Evolutionary conservation across 37 sponge, comb jelly and placozoan species (phyloP), one percentile per base, ranked within the genome.

Genomic region (Chondrilla cf. caribensis): DNA sequence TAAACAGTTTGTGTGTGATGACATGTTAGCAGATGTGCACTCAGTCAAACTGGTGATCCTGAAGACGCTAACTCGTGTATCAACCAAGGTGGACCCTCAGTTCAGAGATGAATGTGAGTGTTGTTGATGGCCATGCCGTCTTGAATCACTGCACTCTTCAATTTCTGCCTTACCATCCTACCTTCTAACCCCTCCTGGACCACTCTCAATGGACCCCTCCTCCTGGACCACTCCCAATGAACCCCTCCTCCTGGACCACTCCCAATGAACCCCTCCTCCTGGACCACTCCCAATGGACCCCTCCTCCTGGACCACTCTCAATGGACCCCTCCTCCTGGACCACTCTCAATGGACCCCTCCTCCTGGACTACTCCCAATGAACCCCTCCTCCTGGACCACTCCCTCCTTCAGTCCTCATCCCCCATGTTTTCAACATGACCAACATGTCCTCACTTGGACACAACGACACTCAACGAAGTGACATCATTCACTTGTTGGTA

Each of bases 81-180:
- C 88, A 38, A 94, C 93, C 38, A 80, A 87, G 33, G 90, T 86
- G 11, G 96, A 95, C 77, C 93, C 96, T 11, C 89, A 84, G 44
- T 92, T 95, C 67, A 71, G 96, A 58, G 96, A 95, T 41, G 90
- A 89, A 43, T 95, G 96, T 95, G 82, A 79, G 93, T 60, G 43
- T 2, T 14, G 3, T 8, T 36, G 8, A 2, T 38, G n/a, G n/a
- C n/a, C 9, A 59, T 9, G 14, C 24, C 37, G 6, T 3, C 11
- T 80, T 59, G 32, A 14, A 15, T 22, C 3, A 4, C 22, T 18
- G 28, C 31, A 9, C 78, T 35, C 60, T 58, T 58, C 38, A 25
- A 4, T 47, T 54, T 60, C 2, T 36, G 21, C 7, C 17, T 4
- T 73, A 33, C 43, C 75, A 9, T 72, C 75, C 9, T 37, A 54